Conservation (phyloP, 1,140 invertebrate genomes). For the Thaumatotibia leucotreta region DNA sequence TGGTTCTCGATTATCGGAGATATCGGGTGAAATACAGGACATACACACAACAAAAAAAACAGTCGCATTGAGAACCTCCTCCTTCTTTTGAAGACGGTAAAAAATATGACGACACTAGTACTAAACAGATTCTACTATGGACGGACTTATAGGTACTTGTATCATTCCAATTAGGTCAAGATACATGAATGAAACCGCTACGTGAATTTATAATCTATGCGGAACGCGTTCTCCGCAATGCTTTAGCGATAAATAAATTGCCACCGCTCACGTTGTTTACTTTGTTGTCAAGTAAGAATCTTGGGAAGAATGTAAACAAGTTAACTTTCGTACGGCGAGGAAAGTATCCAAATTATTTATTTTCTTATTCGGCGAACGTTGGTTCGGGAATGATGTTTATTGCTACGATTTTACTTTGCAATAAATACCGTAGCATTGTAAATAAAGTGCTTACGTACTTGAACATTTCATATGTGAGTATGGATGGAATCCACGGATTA, state of each 20-base stretch:
- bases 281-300: not conserved
- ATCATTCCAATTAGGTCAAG: too few relatives aligned
- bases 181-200: not conserved
- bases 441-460: too few relatives aligned
- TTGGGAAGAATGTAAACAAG: constrained; percentile 8
- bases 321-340: not conserved
- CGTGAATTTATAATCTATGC: not conserved
- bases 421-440: not conserved
- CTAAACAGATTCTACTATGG: too few relatives aligned
- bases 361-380: not conserved
- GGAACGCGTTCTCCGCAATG: not conserved
- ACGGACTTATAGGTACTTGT: too few relatives aligned
- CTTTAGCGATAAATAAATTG: not conserved
- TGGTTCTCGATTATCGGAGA: too few relatives aligned
- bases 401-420: not conserved
- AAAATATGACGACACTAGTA: too few relatives aligned
- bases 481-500: too few relatives aligned
- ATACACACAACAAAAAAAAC: too few relatives aligned
- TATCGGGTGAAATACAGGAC: too few relatives aligned
- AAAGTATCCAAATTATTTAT: constrained; percentile 1
- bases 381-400: not conserved
- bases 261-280: constrained; percentile 1
- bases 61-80: too few relatives aligned
- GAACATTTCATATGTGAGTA: too few relatives aligned
- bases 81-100: too few relatives aligned